Percentiles rank a stretch among this genome's conserved stretches.
Evolutionary conservation across 30 jellyfish, hydroid and myxozoan species (phyloP).

Genomic region (Mastigias papua): DNA sequence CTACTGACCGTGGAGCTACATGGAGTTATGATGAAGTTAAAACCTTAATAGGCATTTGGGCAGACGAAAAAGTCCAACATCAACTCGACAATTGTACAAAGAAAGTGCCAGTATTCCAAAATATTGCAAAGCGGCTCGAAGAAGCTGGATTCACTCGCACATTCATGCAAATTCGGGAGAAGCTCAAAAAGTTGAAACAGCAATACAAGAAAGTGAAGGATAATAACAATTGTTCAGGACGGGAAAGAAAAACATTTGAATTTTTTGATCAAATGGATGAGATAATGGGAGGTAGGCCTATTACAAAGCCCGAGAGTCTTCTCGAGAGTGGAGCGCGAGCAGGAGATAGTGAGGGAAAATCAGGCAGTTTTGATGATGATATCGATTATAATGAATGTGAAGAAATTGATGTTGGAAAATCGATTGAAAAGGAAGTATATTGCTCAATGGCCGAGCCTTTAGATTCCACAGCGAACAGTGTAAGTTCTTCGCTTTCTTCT

Average conservation of each 20-base stretch:
- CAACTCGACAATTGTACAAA: slow-evolving; percentile 34
- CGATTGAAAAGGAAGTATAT: background rate
- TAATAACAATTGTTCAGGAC: slow-evolving; percentile 33
- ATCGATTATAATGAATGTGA: background rate
- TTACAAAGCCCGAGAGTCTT: slow-evolving; percentile 12
- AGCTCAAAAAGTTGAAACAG: slow-evolving; percentile 35
- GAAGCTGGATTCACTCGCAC: slow-evolving; percentile 25
- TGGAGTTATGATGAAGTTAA: slow-evolving; percentile 14
- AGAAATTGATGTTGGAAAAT: background rate
- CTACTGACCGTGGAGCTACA: slow-evolving; percentile 30
- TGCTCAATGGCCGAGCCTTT: background rate
- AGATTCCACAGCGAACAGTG: background rate
- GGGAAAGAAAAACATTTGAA: slow-evolving; percentile 29
- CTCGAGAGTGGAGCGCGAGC: slow-evolving; percentile 8
- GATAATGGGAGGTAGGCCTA: slow-evolving; percentile 52
- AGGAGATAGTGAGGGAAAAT: slow-evolving; percentile 1
- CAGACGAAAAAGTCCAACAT: slow-evolving; percentile 20
- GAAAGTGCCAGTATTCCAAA: slow-evolving; percentile 18
- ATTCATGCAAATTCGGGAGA: slow-evolving; percentile 23
- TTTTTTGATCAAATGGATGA: slow-evolving; percentile 26
- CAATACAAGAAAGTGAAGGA: slow-evolving; percentile 36
- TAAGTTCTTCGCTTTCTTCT: background rate
- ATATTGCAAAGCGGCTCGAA: slow-evolving; percentile 10
- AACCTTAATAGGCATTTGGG: slow-evolving; percentile 25
- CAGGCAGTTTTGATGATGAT: background rate